phyloP scores from a whole-genome alignment of 2,888 invertebrate species.

The Hemaris fuciformis region DNA sequence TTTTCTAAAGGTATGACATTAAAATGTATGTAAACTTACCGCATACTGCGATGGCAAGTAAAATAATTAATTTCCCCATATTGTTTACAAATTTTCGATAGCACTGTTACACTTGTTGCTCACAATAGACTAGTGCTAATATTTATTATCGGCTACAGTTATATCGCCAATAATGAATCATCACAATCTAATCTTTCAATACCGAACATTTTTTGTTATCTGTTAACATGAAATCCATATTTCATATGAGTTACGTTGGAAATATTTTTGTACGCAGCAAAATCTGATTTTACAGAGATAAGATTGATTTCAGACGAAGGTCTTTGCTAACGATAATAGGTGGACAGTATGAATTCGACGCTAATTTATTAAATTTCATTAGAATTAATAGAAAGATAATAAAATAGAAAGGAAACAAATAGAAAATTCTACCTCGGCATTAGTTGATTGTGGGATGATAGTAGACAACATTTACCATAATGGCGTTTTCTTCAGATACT shows the following conservation, averaged over 20 bases:
- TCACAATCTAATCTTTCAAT: slow-evolving; percentile 9
- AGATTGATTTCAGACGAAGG: neutral
- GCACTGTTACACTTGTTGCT: neutral
- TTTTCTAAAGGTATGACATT: too few relatives aligned
- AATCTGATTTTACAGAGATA: neutral
- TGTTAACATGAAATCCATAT: neutral
- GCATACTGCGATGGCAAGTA: neutral
- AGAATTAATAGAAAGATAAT: too few relatives aligned
- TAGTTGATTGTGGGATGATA: too few relatives aligned
- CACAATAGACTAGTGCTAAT: neutral
- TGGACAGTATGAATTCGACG: too few relatives aligned
- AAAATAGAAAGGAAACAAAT: too few relatives aligned
- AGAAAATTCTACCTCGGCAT: too few relatives aligned
- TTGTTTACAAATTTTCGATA: neutral
- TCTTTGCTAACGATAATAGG: neutral
- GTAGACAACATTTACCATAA: too few relatives aligned
- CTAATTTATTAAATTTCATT: too few relatives aligned
- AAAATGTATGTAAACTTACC: neutral
- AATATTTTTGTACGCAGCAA: neutral
- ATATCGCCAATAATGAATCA: slow-evolving; percentile 10
- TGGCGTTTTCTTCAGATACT: too few relatives aligned
- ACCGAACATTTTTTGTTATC: slow-evolving; percentile 15
- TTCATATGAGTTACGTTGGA: neutral
- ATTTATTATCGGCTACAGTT: neutral
- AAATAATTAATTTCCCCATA: slow-evolving; percentile 9